These are phyloP conservation scores for Pseudonaja textilis DNA, from an alignment of 2,113 vertebrate genomes.

Conservation along the genomic window DNA sequence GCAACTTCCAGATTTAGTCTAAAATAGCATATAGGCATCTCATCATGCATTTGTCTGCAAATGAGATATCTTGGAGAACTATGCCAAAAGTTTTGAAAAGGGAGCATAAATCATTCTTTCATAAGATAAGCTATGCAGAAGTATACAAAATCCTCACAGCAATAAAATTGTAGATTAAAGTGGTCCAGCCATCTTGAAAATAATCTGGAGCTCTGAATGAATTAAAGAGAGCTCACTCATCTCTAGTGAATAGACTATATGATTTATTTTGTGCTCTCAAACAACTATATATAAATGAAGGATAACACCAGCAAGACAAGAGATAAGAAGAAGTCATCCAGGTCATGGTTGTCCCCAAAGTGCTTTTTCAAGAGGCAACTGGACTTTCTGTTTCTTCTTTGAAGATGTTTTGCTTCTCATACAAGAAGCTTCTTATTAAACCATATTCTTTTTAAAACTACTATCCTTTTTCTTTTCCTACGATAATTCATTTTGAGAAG, in stretches of 20 bases:
- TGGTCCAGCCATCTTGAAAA: neutral
- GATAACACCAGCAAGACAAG: neutral
- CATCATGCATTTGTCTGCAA: neutral
- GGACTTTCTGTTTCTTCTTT: no score
- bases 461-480: neutral
- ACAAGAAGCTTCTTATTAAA: neutral
- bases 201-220: neutral
- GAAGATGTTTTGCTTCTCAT: no score
- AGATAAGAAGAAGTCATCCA: neutral
- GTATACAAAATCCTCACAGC: neutral
- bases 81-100: neutral
- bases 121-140: neutral
- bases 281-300: neutral
- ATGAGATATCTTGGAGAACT: neutral
- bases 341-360: no score
- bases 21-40: neutral
- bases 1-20: neutral
- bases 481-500: neutral
- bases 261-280: neutral
- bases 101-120: neutral
- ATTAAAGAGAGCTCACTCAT: neutral
- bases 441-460: neutral
- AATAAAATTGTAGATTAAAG: neutral
- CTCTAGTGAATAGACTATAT: neutral
- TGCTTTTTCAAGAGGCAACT: no score